Conservation (phyloP, 2,888 invertebrate species). For the Scrobipalpa atriplicella region DNA sequence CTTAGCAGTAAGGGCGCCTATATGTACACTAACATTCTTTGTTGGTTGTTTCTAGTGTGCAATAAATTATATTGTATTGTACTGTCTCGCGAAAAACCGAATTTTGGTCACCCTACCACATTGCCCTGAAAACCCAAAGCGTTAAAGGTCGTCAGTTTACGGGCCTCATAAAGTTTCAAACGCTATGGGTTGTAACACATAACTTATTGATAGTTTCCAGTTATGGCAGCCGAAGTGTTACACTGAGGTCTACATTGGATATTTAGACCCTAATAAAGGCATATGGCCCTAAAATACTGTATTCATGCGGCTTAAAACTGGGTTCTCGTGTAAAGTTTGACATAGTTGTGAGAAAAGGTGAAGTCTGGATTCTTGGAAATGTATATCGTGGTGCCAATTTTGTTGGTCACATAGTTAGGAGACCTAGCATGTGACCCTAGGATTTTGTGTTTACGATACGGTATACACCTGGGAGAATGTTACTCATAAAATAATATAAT, state of each 20-base stretch:
- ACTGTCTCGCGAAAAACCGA: neutral
- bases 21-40: neutral
- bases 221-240: conserved; percentile 6
- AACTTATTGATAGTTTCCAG: conserved; percentile 17
- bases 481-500: too few relatives aligned
- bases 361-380: neutral
- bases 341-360: conserved; percentile 8
- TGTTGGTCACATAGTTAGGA: neutral
- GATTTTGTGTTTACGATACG: neutral
- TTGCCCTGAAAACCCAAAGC: conserved; percentile 44
- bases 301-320: neutral
- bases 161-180: conserved; percentile 34
- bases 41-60: neutral
- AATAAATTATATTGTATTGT: too few relatives aligned
- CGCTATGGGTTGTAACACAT: conserved; percentile 27
- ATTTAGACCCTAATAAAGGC: conserved; percentile 19
- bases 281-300: conserved; percentile 14
- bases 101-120: conserved; percentile 1
- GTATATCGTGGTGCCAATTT: neutral
- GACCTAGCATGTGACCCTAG: neutral
- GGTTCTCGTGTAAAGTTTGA: conserved; percentile 9
- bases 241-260: neutral
- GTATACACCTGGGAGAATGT: too few relatives aligned
- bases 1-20: neutral
- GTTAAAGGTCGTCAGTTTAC: conserved; percentile 42